Evolutionary conservation across 2,888 invertebrate genomes (phyloP), one percentile per base, ranked within the genome.

Genomic region (Germaria angustata): DNA sequence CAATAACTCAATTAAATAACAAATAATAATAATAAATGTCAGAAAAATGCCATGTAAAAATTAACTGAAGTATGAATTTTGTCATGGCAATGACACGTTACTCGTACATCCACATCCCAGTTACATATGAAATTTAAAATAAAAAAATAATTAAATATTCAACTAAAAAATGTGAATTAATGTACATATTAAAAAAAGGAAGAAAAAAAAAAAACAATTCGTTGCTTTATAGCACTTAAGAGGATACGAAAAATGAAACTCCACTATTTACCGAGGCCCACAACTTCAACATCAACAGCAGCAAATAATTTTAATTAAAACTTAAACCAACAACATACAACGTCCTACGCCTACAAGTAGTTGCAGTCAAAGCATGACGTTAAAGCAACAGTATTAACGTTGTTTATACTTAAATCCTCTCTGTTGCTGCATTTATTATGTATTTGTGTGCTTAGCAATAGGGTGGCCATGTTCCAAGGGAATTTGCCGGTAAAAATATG

Each of bases 221-320:
- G 24, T 46, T 44, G 17, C 63, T 61, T 24, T 65, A 55, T 13
- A 13, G 41, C 20, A 34, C 39, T 44, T 15, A 20, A 24, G 46
- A 49, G 36, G 13, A 9, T 13, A 11, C n/a, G 0, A 51, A 61
- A 53, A 28, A 24, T 0, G 49, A 44, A 68, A 69, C 57, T 44
- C 24, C 15, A 44, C 41, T 63, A 63, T 78, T 65, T 55, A 32
- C 24, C n/a, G 65, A 71, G 28, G 53, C 46, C 53, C 28, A 69
- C 68, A 75, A 61, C 44, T 65, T 46, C 55, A 69, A 49, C 39
- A 80, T 63, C 57, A 39, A 77, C 57, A 75, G 66, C 53, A 73
- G 66, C 61, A 75, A 86, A 86, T 86, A 86, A 86, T 90, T 90
- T 90, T 90, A 90, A 90, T 90, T 90, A 90, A 90, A 90, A 90